Percentiles rank a stretch among this genome's conserved stretches.
These are phyloP conservation scores for Troides aeacus DNA, from an alignment of 2,888 invertebrate genomes.

Conservation along the genomic window DNA sequence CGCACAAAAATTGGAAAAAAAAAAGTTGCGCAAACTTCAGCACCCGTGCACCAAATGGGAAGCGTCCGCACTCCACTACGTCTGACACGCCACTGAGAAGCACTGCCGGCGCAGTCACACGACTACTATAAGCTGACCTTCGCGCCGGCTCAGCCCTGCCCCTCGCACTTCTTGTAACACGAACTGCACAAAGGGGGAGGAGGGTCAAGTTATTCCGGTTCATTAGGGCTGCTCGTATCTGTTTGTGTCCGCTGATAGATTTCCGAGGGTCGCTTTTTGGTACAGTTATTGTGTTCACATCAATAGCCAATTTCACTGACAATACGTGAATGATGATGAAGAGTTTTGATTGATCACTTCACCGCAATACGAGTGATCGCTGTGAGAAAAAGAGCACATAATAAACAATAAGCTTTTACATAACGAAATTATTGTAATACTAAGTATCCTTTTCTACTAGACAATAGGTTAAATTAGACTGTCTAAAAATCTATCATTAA, in stretches of 20 bases:
- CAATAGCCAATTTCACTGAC: not conserved
- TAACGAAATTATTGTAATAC: too few species aligned
- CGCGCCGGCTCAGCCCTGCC: conserved; percentile 2
- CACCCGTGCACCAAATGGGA: not conserved
- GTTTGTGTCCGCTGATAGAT: conserved; percentile 25
- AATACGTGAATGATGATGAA: conserved; percentile 1
- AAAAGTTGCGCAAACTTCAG: conserved; percentile 17
- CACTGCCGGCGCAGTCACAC: conserved; percentile 6
- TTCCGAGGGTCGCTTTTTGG: conserved; percentile 15
- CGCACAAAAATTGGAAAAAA: conserved; percentile 5
- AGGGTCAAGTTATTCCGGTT: conserved; percentile 15
- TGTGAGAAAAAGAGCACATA: too few species aligned
- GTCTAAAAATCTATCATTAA: too few species aligned
- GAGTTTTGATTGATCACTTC: not conserved
- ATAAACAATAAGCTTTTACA: too few species aligned
- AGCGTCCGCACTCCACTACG: conserved; percentile 6
- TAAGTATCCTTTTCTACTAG: too few species aligned
- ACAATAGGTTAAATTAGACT: too few species aligned
- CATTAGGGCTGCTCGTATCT: conserved; percentile 14
- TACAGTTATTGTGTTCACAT: conserved; percentile 18
- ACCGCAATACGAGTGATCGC: too few species aligned
- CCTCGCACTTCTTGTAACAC: not conserved
- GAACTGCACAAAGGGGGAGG: conserved; percentile 1
- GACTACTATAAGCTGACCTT: conserved; percentile 13
- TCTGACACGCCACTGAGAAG: conserved; percentile 11